Evolutionary conservation across 2,888 invertebrate species (phyloP).

Genomic region (Drosophila affinis): DNA sequence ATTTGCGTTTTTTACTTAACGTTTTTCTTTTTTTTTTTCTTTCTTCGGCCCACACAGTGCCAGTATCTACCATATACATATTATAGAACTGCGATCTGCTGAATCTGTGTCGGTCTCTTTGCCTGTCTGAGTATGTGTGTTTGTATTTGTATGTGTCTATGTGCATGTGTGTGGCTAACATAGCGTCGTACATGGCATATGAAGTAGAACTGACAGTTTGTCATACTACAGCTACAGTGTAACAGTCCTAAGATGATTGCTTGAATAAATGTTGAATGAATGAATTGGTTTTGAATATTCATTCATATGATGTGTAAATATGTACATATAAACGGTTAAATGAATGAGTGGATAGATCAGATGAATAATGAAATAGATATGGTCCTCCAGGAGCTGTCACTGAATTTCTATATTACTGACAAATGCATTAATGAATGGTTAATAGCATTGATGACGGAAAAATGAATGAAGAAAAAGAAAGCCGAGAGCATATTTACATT

Average conservation of each 20-base stretch:
- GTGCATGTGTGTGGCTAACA: slow-evolving; percentile 12
- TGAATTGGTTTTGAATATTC: background rate
- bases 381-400: background rate
- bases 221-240: slow-evolving; percentile 31
- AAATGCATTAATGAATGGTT: background rate
- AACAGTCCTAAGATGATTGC: slow-evolving; percentile 25
- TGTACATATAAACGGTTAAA: background rate
- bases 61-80: slow-evolving; percentile 24
- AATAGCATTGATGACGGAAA: background rate
- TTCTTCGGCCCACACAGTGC: slow-evolving; percentile 47
- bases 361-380: background rate
- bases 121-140: background rate
- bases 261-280: slow-evolving; percentile 10
- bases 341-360: background rate
- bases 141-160: background rate
- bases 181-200: slow-evolving; percentile 14
- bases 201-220: slow-evolving; percentile 29
- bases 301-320: background rate
- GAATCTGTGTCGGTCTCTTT: background rate
- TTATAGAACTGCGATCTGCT: slow-evolving; percentile 36
- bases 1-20: slow-evolving; percentile 68
- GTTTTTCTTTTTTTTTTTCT: slow-evolving; percentile 24
- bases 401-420: background rate
- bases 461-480: background rate
- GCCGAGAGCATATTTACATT: background rate